These are phyloP conservation scores for Otolemur crassicaudatus DNA, from an alignment of 2,797 vertebrate genomes.

Conservation along the genomic window DNA sequence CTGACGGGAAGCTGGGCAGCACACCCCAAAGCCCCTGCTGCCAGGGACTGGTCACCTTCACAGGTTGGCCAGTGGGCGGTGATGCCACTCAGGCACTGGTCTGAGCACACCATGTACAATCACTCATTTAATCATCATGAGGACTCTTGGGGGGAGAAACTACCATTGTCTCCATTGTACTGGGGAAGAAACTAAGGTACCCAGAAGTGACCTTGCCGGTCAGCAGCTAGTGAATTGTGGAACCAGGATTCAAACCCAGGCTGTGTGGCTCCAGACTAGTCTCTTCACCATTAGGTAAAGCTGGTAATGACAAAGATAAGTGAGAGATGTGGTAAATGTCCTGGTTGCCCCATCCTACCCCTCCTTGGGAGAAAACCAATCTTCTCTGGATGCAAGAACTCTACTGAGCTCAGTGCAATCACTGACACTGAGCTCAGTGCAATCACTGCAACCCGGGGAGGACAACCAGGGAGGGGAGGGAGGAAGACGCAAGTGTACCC, in stretches of 20 bases:
- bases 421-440: neutral
- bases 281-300: neutral
- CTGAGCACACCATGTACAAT: too few species aligned
- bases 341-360: neutral
- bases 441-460: neutral
- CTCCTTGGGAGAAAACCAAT: neutral
- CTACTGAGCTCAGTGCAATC: neutral
- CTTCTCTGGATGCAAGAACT: neutral
- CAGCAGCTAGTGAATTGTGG: accelerated
- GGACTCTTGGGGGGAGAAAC: neutral
- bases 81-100: neutral
- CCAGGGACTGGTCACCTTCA: neutral
- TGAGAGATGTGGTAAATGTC: neutral
- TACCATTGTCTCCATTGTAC: neutral
- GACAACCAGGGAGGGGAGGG: too few species aligned
- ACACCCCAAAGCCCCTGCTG: neutral
- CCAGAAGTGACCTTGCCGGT: neutral
- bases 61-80: accelerated
- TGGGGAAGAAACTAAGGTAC: neutral
- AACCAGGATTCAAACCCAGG: neutral
- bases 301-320: neutral
- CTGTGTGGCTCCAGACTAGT: too few species aligned
- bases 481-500: neutral
- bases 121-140: neutral
- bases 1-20: neutral